phyloP scores from a whole-genome alignment of 2,113 vertebrate species.

The Thymallus thymallus region DNA sequence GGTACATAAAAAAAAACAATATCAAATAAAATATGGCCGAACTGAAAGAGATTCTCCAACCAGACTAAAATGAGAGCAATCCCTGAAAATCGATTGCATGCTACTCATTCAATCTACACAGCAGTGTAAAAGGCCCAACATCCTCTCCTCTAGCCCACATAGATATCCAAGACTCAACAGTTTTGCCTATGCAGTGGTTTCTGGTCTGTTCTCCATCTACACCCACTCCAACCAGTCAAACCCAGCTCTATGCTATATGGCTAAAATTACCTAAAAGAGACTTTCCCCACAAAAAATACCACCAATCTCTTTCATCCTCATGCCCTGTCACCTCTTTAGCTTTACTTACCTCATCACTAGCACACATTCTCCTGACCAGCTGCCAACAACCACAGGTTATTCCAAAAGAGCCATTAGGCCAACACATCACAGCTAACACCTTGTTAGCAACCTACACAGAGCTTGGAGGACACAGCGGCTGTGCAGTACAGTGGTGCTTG shows the following conservation, averaged over 20 bases:
- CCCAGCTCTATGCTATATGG: background rate
- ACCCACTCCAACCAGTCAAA: background rate
- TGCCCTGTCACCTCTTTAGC: background rate
- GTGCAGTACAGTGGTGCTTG: background rate
- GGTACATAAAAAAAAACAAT: too few relatives aligned
- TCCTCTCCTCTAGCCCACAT: too few relatives aligned
- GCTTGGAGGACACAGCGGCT: background rate
- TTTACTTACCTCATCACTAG: background rate
- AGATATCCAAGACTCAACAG: background rate
- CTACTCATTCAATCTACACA: background rate
- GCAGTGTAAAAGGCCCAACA: too few relatives aligned
- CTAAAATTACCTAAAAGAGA: too few relatives aligned
- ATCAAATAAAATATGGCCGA: too few relatives aligned
- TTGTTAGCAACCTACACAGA: background rate
- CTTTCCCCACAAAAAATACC: too few relatives aligned
- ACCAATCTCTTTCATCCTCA: too few relatives aligned
- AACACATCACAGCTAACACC: background rate
- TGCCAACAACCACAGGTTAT: background rate
- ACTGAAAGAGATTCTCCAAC: too few relatives aligned
- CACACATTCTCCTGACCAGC: background rate
- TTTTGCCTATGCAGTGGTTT: background rate
- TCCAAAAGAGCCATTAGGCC: background rate
- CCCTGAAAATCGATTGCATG: too few relatives aligned
- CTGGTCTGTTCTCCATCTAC: background rate
- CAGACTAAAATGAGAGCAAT: too few relatives aligned